These are phyloP conservation scores for Montipora capricornis DNA, from an alignment of 64 coral and sea anemone species.

Conservation along the genomic window DNA sequence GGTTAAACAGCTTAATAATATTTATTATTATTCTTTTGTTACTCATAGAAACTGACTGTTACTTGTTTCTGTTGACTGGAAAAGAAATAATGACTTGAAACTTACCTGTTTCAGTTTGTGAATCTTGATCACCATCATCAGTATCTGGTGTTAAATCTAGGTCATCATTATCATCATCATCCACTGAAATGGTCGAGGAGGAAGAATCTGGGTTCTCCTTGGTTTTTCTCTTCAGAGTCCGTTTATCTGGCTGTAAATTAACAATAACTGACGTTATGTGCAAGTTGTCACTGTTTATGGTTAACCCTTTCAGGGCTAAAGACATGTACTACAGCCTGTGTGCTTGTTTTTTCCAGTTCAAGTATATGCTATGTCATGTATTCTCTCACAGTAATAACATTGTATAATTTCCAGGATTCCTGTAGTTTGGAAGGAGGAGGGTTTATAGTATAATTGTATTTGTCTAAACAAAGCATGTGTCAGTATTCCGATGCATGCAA, in stretches of 20 bases:
- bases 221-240: not conserved
- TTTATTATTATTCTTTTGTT: not conserved
- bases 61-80: not conserved
- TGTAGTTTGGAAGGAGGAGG: too few species aligned
- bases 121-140: not conserved
- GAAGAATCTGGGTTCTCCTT: not conserved
- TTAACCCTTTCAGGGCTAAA: too few species aligned
- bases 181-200: not conserved
- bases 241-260: not conserved
- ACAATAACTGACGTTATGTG: not conserved
- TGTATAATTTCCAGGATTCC: too few species aligned
- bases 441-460: too few species aligned
- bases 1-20: not conserved
- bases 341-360: too few species aligned
- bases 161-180: not conserved
- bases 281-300: too few species aligned
- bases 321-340: too few species aligned
- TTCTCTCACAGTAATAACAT: too few species aligned
- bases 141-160: not conserved
- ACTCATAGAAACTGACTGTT: not conserved
- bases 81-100: not conserved
- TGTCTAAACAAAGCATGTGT: too few species aligned
- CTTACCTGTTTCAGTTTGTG: not conserved
- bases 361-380: too few species aligned
- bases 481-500: not conserved